phyloP scores from a whole-genome alignment of 2,113 vertebrate genomes.

The Mesembrinibis cayennensis region DNA sequence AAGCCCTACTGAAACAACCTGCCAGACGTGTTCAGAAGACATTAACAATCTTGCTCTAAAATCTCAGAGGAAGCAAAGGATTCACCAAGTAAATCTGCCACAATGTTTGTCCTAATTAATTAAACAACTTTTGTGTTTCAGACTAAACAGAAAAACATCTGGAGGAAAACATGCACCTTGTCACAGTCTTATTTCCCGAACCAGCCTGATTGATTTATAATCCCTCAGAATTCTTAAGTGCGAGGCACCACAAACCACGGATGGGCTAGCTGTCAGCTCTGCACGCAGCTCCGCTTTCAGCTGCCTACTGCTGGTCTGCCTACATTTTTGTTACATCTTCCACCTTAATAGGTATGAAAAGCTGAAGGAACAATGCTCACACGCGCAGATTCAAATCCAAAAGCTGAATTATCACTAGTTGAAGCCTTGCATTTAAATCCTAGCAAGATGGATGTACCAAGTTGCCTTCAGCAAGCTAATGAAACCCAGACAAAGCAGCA shows the following conservation, averaged over 20 bases:
- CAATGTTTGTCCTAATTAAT: slow-evolving; percentile 58
- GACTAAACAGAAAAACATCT: slow-evolving; percentile 60
- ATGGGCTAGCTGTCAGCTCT: neutral
- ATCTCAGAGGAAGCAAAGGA: slow-evolving; percentile 28
- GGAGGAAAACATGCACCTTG: slow-evolving; percentile 23
- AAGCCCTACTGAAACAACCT: neutral
- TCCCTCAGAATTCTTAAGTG: slow-evolving; percentile 6
- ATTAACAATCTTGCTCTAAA: neutral
- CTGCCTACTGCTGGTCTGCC: neutral
- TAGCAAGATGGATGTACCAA: neutral
- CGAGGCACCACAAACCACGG: neutral
- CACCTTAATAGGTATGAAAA: neutral
- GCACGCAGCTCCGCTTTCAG: neutral
- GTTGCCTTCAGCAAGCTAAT: neutral
- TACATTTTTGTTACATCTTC: neutral
- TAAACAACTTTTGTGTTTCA: slow-evolving; percentile 36
- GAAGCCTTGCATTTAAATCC: neutral
- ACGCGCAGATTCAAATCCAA: neutral
- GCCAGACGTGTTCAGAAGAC: neutral
- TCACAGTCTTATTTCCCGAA: slow-evolving; percentile 37
- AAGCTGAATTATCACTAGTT: neutral
- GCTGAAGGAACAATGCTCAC: neutral
- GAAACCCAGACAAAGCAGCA: too few species aligned
- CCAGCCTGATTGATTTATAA: slow-evolving; percentile 46
- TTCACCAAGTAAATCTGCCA: slow-evolving; percentile 22